phyloP scores from a whole-genome alignment of 2,888 invertebrate genomes.

The Yponomeuta malinellus region DNA sequence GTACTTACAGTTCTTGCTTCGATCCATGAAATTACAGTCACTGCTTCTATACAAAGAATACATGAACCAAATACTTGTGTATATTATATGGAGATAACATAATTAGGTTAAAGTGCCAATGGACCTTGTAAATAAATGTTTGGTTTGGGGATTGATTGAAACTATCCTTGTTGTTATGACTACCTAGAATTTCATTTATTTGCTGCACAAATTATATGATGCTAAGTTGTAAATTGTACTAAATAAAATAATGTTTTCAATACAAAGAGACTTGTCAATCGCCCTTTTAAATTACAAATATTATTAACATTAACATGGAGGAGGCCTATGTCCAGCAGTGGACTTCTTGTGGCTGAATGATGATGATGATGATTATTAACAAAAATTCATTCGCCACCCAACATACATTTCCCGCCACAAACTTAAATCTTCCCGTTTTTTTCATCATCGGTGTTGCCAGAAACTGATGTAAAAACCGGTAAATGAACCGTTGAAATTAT shows the following conservation, averaged over 20 bases:
- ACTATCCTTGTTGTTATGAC: background rate
- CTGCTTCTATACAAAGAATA: background rate
- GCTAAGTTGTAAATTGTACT: constrained; percentile 3
- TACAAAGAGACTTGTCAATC: background rate
- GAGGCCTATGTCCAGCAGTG: no score
- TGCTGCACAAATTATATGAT: background rate
- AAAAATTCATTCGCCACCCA: no score
- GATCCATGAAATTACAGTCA: background rate
- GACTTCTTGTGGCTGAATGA: no score
- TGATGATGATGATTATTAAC: no score
- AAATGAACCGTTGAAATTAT: no score
- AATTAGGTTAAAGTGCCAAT: background rate
- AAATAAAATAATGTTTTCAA: background rate
- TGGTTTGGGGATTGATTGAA: background rate
- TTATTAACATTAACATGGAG: no score
- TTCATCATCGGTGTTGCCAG: background rate
- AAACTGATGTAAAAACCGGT: no score
- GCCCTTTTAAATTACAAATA: background rate
- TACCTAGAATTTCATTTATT: background rate
- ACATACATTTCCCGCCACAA: no score
- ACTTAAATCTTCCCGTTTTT: no score
- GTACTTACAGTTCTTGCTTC: background rate
- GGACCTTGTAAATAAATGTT: background rate
- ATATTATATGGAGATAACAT: background rate
- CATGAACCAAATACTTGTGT: background rate